Evolutionary conservation across 2,888 invertebrate genomes (phyloP), one percentile per base, ranked within the genome.

Genomic region (Diplolepis rosae): DNA sequence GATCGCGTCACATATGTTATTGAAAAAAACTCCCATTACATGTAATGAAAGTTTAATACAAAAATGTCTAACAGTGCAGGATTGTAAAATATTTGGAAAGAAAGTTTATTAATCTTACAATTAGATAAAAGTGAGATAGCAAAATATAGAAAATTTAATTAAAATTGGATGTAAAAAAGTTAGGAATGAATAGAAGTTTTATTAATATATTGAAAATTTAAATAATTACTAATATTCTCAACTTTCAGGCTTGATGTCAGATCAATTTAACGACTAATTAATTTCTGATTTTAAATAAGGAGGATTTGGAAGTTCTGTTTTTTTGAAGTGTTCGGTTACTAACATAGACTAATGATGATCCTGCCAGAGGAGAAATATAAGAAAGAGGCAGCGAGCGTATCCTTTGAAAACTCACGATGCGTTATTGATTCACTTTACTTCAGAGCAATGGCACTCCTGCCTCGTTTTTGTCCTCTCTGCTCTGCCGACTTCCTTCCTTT

Each of bases 371-470:
- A 39, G 22, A 35, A 39, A 39, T n/a, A n/a, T n/a, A n/a, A n/a
- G n/a, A 39, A 61, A 61, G 35, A 61, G n/a, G 39, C 22, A 61
- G 61, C n/a, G 61, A 61, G 39, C 24, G 61, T 39, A 61, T 61
- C 61, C 61, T 56, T 56, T 56, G 56, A 56, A 56, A 56, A 56
- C 56, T 56, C 56, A 56, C 56, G 35, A 56, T 56, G 56, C 56
- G 56, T 56, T 61, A 61, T 61, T 61, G 61, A 61, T 61, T 61
- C 61, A 61, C 61, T 61, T 61, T 61, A 61, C 39, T 61, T 39
- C 35, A 61, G 61, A 39, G 61, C 61, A 61, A 61, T 61, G 39
- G 61, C 28, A 52, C 61, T 35, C 30, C 18, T n/a, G n/a, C 24
- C 35, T 39, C 61, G 39, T 61, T 61, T 61, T 61, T 61, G 61